These are phyloP conservation scores for Scelioninae gen. 2 DNA, from an alignment of 2,888 invertebrate genomes.

Conservation along the genomic window DNA sequence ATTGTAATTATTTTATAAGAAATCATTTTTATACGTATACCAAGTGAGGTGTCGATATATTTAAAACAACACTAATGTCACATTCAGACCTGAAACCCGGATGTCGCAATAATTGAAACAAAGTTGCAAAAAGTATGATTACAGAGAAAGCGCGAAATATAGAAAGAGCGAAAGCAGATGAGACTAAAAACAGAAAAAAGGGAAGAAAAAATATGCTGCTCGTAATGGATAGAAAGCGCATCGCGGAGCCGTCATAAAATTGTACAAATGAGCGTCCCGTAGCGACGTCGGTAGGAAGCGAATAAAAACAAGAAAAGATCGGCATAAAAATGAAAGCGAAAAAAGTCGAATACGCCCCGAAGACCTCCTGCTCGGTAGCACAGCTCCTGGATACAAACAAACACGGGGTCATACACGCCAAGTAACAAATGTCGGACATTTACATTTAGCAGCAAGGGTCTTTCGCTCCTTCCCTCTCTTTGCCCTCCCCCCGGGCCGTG, in stretches of 20 bases:
- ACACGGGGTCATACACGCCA: slow-evolving; percentile 71
- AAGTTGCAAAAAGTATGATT: slow-evolving; percentile 65
- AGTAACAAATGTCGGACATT: slow-evolving; percentile 74
- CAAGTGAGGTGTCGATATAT: slow-evolving; percentile 32
- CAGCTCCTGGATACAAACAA: slow-evolving; percentile 68
- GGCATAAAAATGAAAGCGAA: slow-evolving; percentile 63
- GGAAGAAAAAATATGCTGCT: slow-evolving; percentile 57
- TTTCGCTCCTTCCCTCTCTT: slow-evolving; percentile 33
- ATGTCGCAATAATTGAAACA: slow-evolving; percentile 67
- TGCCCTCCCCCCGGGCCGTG: slow-evolving; percentile 36
- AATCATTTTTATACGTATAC: background rate
- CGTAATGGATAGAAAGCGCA: slow-evolving; percentile 64
- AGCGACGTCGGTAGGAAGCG: slow-evolving; percentile 61
- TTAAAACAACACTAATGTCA: slow-evolving; percentile 19
- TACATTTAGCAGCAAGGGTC: slow-evolving; percentile 71
- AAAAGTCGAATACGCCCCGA: slow-evolving; percentile 56
- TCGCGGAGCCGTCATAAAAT: slow-evolving; percentile 70
- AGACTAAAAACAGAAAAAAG: slow-evolving; percentile 43
- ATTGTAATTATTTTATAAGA: too few species aligned
- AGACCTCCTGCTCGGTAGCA: slow-evolving; percentile 50
- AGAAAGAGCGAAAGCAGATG: slow-evolving; percentile 41
- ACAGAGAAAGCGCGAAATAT: slow-evolving; percentile 40
- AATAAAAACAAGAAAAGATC: slow-evolving; percentile 64
- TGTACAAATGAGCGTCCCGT: slow-evolving; percentile 73
- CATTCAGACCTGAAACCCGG: too few species aligned